Evolutionary conservation across 2,797 vertebrate species (phyloP).

Genomic region (Lacerta bilineata): DNA sequence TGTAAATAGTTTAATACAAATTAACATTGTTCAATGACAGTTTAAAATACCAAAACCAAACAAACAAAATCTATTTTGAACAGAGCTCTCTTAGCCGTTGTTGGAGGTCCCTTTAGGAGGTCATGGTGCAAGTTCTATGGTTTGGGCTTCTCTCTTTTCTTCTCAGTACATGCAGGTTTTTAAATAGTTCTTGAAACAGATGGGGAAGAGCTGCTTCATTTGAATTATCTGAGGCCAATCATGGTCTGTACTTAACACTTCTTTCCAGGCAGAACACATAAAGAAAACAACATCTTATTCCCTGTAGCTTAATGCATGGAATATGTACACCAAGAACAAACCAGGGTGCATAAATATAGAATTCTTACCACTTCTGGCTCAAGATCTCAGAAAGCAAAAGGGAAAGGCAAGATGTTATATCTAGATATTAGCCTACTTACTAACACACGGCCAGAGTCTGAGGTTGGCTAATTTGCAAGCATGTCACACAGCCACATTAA

Average conservation of each 20-base stretch:
- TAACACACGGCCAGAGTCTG: neutral
- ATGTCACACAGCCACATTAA: neutral
- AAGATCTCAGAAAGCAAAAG: slow-evolving; percentile 38
- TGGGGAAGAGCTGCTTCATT: neutral
- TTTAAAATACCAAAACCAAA: neutral
- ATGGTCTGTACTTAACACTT: neutral
- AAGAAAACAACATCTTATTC: neutral
- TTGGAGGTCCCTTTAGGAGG: neutral
- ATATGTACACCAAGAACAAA: slow-evolving; percentile 16
- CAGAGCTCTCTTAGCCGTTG: neutral
- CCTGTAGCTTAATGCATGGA: neutral
- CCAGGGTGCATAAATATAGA: neutral
- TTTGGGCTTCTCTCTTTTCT: neutral
- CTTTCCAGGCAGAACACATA: neutral
- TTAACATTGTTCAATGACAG: too few relatives aligned
- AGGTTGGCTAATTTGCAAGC: slow-evolving; percentile 17
- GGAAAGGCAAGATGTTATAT: slow-evolving; percentile 31
- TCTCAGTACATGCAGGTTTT: neutral
- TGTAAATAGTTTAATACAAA: too few relatives aligned
- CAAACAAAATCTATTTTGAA: neutral
- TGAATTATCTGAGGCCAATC: neutral
- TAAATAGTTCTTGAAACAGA: neutral
- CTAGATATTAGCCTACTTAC: slow-evolving; percentile 12
- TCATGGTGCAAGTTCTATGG: neutral
- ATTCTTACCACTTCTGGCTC: neutral